Base-by-base conservation (phyloP, 2,797 vertebrate species). In the Sebastes alutus region DNA sequence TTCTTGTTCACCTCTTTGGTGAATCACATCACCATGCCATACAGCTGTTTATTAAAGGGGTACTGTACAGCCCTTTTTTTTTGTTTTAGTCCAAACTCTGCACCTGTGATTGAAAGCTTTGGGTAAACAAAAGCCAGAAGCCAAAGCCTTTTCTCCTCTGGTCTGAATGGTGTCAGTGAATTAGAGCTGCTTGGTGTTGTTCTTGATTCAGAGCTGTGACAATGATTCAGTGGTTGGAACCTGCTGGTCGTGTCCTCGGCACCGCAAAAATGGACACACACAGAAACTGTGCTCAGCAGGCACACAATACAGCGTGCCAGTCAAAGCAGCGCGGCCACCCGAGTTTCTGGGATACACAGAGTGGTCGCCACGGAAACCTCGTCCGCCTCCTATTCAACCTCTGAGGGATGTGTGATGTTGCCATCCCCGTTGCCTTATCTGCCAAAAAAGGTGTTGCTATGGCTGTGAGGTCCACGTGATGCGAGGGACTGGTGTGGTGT, bases 261-360 rank as follows among this genome's bases (percentile, higher is more conserved):
- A 49, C 67, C 72, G 74, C 85, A 83, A 86, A 90, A 76, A 89
- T 3, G 29, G 65, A 75, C 46, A 35, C 68, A 78, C 69, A 79
- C 71, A 56, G 70, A 85, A 59, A 81, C 62, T 3, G 83, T 67
- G 12, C 72, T 89, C 59, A 16, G 78, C 59, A 62, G 84, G 23
- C 27, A 20, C 66, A 90, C 87, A 90, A 87, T 78, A 4, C 73
- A 2, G 11, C 81, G n/a, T 88, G 88, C 83, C 86, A 91, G 22
- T 89, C 90, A 86, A 58, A 78, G 59, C 86, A 35, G 66, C 3
- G 16, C 56, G 3, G 62, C 80, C 55, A 22, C 46, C 6, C 1
- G 65, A 76, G 91, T 88, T 81, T 88, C 90, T 87, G 74, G 85
- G 88, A 90, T 80, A 90, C 87, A 60, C 75, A 27, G 66, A 66